Evolutionary conservation across 2,888 invertebrate species (phyloP).

Genomic region (Philaethria dido): DNA sequence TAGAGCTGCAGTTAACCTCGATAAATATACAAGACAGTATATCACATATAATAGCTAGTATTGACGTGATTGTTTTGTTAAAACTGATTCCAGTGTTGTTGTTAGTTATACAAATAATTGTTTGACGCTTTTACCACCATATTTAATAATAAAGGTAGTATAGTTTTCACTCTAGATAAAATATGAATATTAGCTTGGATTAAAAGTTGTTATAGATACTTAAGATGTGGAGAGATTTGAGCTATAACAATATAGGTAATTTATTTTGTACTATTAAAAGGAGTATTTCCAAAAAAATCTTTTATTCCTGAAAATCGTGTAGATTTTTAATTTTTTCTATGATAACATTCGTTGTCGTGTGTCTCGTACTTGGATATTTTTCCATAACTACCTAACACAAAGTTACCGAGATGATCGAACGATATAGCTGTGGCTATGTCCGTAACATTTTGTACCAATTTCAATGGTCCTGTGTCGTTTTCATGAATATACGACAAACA

Average conservation of each 20-base stretch:
- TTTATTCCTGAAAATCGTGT: background rate
- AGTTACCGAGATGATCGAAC: slow-evolving; percentile 63
- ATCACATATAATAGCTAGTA: background rate
- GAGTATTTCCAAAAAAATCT: slow-evolving; percentile 32
- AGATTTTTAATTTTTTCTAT: slow-evolving; percentile 44
- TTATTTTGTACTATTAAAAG: slow-evolving; percentile 45
- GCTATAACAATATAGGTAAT: slow-evolving; percentile 39
- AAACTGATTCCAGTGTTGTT: slow-evolving; percentile 8
- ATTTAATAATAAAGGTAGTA: slow-evolving; percentile 4
- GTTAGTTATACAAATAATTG: background rate
- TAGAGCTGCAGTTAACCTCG: background rate
- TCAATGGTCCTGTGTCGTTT: slow-evolving; percentile 61
- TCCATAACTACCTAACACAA: slow-evolving; percentile 62
- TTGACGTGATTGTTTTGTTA: slow-evolving; percentile 16
- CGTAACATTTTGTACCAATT: slow-evolving; percentile 59
- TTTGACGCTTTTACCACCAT: slow-evolving; percentile 19
- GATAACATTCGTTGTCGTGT: slow-evolving; percentile 59
- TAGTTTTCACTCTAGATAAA: slow-evolving; percentile 17
- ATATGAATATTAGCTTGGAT: slow-evolving; percentile 13
- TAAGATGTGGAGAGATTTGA: slow-evolving; percentile 17
- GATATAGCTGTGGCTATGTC: slow-evolving; percentile 66
- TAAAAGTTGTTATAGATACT: slow-evolving; percentile 15
- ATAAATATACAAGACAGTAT: background rate
- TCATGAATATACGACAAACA: slow-evolving; percentile 64
- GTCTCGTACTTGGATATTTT: slow-evolving; percentile 61